These are phyloP conservation scores for Montipora foliosa DNA, from an alignment of 64 coral and sea anemone genomes.

Conservation along the genomic window DNA sequence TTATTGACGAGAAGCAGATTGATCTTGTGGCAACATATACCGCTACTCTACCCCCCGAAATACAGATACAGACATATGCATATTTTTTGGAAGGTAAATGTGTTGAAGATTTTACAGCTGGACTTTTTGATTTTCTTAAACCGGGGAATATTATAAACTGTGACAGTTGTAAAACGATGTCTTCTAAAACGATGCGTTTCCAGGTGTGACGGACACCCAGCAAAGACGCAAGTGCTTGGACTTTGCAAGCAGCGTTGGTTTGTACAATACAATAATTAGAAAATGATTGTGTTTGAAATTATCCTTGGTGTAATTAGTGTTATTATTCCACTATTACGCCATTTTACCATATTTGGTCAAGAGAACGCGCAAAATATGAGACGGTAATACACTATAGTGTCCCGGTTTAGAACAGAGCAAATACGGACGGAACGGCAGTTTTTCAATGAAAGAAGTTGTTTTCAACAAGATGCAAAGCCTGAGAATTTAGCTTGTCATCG, in stretches of 20 bases:
- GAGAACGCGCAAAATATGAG: no score
- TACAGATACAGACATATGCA: conserved; percentile 87
- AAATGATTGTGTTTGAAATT: neutral
- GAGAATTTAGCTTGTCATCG: no score
- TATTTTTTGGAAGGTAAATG: conserved; percentile 92
- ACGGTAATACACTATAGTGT: no score
- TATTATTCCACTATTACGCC: no score
- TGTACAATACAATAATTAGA: neutral
- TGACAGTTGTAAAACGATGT: no score
- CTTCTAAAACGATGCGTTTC: no score
- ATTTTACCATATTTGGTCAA: no score
- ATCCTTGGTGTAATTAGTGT: neutral
- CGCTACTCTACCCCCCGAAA: conserved; percentile 84
- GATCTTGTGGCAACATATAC: conserved; percentile 91
- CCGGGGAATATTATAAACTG: neutral
- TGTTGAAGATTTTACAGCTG: neutral
- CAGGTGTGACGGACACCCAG: conserved; percentile 83
- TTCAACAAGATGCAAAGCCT: no score
- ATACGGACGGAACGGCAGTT: no score
- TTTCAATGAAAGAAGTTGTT: no score
- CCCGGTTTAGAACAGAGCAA: no score
- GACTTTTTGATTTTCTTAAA: neutral
- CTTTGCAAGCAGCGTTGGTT: conserved; percentile 80
- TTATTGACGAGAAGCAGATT: conserved; percentile 88
- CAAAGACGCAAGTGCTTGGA: conserved; percentile 94